Evolutionary conservation across 2,113 vertebrate genomes (phyloP).

Genomic region (Pygoscelis adeliae): DNA sequence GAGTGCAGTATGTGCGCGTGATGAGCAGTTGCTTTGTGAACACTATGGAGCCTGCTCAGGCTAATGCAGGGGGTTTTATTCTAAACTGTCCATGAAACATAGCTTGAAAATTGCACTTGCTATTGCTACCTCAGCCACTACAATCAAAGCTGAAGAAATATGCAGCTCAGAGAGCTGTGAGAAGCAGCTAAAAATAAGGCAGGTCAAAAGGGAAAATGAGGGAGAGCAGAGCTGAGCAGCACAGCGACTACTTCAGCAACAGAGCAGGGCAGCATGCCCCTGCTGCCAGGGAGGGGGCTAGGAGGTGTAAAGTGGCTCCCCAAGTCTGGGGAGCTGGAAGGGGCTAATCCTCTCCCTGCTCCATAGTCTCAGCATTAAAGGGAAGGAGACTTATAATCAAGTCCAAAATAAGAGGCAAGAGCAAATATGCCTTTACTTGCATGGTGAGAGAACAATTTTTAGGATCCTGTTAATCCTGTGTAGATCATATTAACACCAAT

Average conservation of each 20-base stretch:
- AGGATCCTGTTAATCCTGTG: neutral
- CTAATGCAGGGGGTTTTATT: neutral
- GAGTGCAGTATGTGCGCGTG: neutral
- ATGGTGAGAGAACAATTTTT: neutral
- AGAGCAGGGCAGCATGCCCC: neutral
- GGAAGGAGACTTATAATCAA: neutral
- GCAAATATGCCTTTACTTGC: neutral
- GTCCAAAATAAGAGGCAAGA: neutral
- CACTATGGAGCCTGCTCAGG: neutral
- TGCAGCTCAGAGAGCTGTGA: neutral
- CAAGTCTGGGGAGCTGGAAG: neutral
- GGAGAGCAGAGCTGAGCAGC: neutral
- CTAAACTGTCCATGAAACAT: neutral
- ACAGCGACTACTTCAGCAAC: neutral
- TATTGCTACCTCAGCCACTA: constrained; percentile 27
- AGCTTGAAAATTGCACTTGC: constrained; percentile 13
- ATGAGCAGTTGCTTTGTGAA: neutral
- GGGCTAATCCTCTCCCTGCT: neutral
- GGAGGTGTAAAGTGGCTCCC: neutral
- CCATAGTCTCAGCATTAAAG: neutral
- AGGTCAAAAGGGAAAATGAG: neutral
- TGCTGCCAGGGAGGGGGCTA: neutral
- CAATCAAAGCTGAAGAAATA: constrained; percentile 31
- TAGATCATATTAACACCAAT: neutral
- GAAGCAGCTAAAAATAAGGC: neutral